These are phyloP conservation scores for Phasianus colchicus DNA, from an alignment of 2,113 vertebrate species.

Conservation along the genomic window DNA sequence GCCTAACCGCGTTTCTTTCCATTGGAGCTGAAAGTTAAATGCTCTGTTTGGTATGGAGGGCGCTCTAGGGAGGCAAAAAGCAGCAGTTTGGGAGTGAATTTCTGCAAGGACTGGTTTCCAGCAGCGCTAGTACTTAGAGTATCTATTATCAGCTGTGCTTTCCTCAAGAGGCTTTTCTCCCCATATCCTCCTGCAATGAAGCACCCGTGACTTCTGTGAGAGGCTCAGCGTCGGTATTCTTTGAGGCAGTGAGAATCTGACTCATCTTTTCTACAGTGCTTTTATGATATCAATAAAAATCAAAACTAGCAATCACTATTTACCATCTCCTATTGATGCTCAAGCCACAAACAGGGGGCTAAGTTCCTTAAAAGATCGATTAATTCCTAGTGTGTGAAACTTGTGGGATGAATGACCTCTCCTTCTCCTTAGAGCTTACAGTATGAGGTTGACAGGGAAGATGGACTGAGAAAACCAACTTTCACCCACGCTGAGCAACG, in stretches of 20 bases:
- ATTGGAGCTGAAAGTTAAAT: background rate
- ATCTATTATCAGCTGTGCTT: background rate
- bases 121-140: background rate
- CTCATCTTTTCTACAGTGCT: background rate
- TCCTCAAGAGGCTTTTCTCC: background rate
- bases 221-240: background rate
- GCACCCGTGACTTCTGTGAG: background rate
- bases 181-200: background rate
- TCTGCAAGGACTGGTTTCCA: background rate
- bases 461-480: background rate
- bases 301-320: background rate
- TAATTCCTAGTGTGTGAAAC: background rate
- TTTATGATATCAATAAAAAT: background rate
- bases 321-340: background rate
- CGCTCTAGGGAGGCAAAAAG: background rate
- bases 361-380: background rate
- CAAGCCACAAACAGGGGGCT: background rate
- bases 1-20: background rate
- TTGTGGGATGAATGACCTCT: background rate
- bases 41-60: background rate
- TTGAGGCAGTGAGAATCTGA: background rate
- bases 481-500: background rate
- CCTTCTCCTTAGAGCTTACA: background rate
- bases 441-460: background rate
- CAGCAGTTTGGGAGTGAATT: background rate